A percentile compares a stretch with the other conserved stretches of the same genome.
Conservation (phyloP, 2,797 vertebrate genomes). For the Labroides dimidiatus region DNA sequence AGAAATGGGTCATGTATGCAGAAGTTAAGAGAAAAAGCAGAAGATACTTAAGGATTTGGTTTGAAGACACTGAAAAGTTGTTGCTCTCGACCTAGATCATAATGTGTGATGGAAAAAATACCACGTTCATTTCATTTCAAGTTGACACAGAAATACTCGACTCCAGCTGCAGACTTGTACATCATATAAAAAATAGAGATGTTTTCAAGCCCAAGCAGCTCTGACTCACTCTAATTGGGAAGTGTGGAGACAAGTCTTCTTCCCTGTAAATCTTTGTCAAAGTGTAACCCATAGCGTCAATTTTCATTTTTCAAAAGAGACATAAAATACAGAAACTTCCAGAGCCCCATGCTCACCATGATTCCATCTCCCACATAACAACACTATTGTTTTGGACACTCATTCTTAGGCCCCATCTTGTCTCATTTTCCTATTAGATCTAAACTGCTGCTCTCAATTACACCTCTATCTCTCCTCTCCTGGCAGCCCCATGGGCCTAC, state of each 20-base stretch:
- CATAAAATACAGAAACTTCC: slow-evolving; percentile 28
- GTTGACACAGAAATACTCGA: slow-evolving; percentile 27
- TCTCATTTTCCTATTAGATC: slow-evolving; percentile 84
- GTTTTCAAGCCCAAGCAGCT: slow-evolving; percentile 1
- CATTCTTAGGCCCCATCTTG: slow-evolving; percentile 69
- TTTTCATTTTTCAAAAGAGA: slow-evolving; percentile 35
- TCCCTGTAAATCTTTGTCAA: slow-evolving; percentile 9
- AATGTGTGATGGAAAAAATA: slow-evolving; percentile 25
- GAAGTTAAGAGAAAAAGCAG: background rate
- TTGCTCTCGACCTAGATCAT: slow-evolving; percentile 28
- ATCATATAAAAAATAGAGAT: slow-evolving; percentile 15
- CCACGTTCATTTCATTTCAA: slow-evolving; percentile 38
- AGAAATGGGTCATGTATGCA: slow-evolving; percentile 20
- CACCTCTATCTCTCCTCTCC: slow-evolving; percentile 61
- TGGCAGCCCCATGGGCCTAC: slow-evolving; percentile 61
- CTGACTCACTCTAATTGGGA: slow-evolving; percentile 53
- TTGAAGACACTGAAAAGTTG: slow-evolving; percentile 32
- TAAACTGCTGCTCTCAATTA: slow-evolving; percentile 80
- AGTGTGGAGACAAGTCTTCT: slow-evolving; percentile 29
- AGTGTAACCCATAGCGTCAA: slow-evolving; percentile 27
- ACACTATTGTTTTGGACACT: slow-evolving; percentile 66
- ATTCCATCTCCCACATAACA: slow-evolving; percentile 53
- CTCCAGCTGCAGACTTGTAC: slow-evolving; percentile 12
- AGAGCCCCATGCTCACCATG: slow-evolving; percentile 27
- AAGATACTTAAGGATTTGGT: slow-evolving; percentile 21